Evolutionary conservation across 2,888 invertebrate genomes (phyloP), one percentile per base, ranked within the genome.

Genomic region (Thera obeliscata): DNA sequence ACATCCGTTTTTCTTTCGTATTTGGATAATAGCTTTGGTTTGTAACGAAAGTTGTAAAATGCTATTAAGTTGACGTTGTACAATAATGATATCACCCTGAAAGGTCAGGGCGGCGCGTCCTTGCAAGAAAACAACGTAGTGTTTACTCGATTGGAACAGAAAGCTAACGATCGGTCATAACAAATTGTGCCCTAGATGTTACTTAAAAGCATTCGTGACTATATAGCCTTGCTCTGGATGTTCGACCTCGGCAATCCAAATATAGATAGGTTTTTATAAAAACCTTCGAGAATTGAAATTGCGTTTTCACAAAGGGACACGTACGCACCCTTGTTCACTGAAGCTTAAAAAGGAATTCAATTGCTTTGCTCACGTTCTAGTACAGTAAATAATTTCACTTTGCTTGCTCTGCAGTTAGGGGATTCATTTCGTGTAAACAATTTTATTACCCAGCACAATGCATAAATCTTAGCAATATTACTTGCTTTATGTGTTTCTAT

Each of bases 221-320:
- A 8, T 48, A 8, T 66, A 71, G 78, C 87, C 87, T 85, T 78
- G 87, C 78, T 74, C 82, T 75, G 72, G 76, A 81, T 83, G 76
- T 74, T 74, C 69, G 72, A 76, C 76, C 79, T 82, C 74, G 46
- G 61, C 66, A 62, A 56, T 67, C 48, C 22, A 22, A 41, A 50
- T 74, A 7, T 46, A 75, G 70, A 74, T 74, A 64, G 48, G 72
- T 81, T 81, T 78, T 78, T 72, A 68, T 64, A 55, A 62, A 64
- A 66, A 66, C 64, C 68, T 66, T 70, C 64, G 56, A 63, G 35
- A 66, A 66, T 69, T 63, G 56, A 61, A 73, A 65, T 68, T 59
- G 56, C 35, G 57, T 62, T 66, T 69, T 62, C 56, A 66, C 62
- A 69, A 74, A 70, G 69, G 50, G 61, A 60, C 69, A 70, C 66